Evolutionary conservation across 2,113 vertebrate species (phyloP), one percentile per base, ranked within the genome.

Genomic region (Thunnus thynnus): DNA sequence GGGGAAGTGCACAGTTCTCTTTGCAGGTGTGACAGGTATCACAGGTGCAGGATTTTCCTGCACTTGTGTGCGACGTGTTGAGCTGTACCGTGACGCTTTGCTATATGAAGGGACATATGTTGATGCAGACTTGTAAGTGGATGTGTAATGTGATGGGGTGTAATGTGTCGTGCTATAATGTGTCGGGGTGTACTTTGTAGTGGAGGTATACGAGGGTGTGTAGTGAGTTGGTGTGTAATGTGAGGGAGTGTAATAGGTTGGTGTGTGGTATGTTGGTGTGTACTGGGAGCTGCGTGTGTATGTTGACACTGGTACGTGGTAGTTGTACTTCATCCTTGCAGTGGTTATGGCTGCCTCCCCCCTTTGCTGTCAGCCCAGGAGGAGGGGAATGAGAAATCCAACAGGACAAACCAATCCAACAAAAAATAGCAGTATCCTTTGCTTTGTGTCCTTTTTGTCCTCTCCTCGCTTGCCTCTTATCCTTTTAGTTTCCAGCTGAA

Each of bases 1-100:
- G 62, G 98, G 95, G 90, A 99, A 99, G 85, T 9, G 97, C 76
- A 99, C 98, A 0, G 94, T 92, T 25, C 96, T 96, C 85, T 95
- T 93, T 5, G 72, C 66, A 0, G 90, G 89, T 13, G 84, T 13
- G 13, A 84, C 80, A 0, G 92, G 89, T 71, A 76, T 72, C 0
- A 87, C 86, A 14, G 93, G 89, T 5, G 87, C 76, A 11, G 94
- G 90, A 0, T 44, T 82, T n/a, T 73, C 89, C n/a, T 84, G 74
- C 1, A 68, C 76, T 56, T 77, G 80, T 22, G 88, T 79, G 64
- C 67, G 70, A 0, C 50, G 76, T 6, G 91, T 67, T 4, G 92
- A 78, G 17, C 64, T 85, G 81, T 90, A 91, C 3, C 77, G 85
- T 0, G 91, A 82, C 5, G 56, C 71, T 69, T 90, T 93, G 91